Conservation (phyloP, 2,113 vertebrate genomes). For the Spea multiplicata region DNA sequence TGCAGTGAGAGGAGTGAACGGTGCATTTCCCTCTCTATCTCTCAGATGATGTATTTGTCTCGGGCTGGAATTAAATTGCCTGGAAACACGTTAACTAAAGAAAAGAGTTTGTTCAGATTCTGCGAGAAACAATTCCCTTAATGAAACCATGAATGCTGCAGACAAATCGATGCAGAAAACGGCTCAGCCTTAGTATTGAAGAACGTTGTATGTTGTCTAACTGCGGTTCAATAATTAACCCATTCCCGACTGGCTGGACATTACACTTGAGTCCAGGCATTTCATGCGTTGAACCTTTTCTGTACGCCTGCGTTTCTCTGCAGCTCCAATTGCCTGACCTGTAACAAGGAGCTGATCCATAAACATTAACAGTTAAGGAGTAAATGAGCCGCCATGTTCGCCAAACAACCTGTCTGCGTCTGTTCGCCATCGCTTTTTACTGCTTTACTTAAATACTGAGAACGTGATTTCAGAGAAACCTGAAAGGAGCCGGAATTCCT, state of each 20-base stretch:
- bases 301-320: no score
- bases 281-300: no score
- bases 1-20: no score
- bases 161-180: constrained; percentile 32
- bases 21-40: constrained; percentile 5
- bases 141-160: constrained; percentile 32
- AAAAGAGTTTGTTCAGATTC: constrained; percentile 23
- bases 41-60: constrained; percentile 25
- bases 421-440: no score
- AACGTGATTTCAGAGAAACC: no score
- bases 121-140: constrained; percentile 28
- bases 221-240: background rate
- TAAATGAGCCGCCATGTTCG: no score
- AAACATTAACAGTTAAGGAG: no score
- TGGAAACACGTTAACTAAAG: constrained; percentile 29
- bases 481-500: no score
- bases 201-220: background rate
- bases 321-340: no score
- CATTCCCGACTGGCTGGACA: background rate
- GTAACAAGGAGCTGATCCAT: no score
- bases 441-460: no score
- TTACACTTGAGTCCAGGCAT: background rate
- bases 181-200: background rate
- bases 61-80: constrained; percentile 19
- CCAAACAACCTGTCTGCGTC: no score